Evolutionary conservation across 2,797 vertebrate genomes (phyloP), one percentile per base, ranked within the genome.

Genomic region (Crenichthys baileyi): DNA sequence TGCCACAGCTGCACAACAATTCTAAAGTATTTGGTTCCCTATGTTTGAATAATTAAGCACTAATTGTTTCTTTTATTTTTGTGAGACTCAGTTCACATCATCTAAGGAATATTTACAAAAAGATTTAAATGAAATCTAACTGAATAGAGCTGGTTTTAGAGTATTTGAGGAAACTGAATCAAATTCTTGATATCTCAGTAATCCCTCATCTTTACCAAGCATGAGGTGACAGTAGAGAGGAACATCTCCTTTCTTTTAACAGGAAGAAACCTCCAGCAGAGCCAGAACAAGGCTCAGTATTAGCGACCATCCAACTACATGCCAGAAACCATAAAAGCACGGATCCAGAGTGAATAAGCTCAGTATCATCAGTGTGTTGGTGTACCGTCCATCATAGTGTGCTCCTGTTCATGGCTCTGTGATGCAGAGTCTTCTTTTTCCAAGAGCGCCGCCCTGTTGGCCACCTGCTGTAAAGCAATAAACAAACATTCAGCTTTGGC

Each of bases 361-460:
- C 22, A 56, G 29, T 22, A 18, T 7, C 18, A 11, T 67, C 20
- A 53, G 31, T 53, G 29, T 51, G 70, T 77, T 15, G 65, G 51
- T 78, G 15, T 94, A 91, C 90, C 89, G 26, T 90, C 89, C 41
- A 79, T 51, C n/a, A 58, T 46, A 0, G 2, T 70, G 58, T 88
- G 89, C 26, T 91, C 90, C 71, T 91, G 73, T 13, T 88, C 74
- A 0, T 73, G 31, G 63, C 31, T 82, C 5, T 82, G 56, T 61
- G 55, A 18, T 44, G 67, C 44, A 15, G 83, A 83, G 67, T 76
- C 29, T 48, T 70, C 85, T 83, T 86, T 76, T 94, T 96, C 72
- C 7, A 56, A 44, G 20, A 73, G 61, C 0, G 11, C 76, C 0
- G n/a, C 93, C 89, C 26, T 83, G 58, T 39, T 53, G 67, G 77